A percentile compares a stretch with the other conserved stretches of the same genome.
phyloP scores from a whole-genome alignment of 2,888 invertebrate genomes.

The Dichetophora obliterata region DNA sequence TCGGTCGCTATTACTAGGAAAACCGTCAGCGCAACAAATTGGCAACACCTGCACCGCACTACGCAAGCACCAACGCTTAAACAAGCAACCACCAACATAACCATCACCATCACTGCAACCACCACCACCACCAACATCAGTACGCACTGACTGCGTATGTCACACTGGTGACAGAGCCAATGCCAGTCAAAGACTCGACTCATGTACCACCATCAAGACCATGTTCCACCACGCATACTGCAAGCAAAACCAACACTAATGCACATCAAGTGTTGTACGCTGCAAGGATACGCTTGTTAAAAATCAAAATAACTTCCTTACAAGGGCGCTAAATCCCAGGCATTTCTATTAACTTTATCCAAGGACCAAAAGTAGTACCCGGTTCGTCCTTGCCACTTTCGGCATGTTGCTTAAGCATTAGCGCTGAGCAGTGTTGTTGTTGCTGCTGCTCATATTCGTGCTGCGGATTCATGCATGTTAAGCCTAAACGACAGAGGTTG shows the following conservation, averaged over 20 bases:
- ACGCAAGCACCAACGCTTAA: slow-evolving; percentile 26
- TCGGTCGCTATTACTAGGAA: background rate
- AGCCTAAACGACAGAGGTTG: background rate
- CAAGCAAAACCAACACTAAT: slow-evolving; percentile 30
- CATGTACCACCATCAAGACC: background rate
- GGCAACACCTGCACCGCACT: slow-evolving; percentile 44
- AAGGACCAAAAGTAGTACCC: slow-evolving; percentile 1
- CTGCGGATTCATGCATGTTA: slow-evolving; percentile 16
- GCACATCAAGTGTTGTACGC: slow-evolving; percentile 9
- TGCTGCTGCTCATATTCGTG: background rate
- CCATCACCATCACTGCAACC: slow-evolving; percentile 18
- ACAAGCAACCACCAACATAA: slow-evolving; percentile 35
- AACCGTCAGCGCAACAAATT: slow-evolving; percentile 20
- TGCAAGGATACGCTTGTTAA: slow-evolving; percentile 21
- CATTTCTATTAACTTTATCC: slow-evolving; percentile 65
- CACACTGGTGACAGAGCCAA: too few species aligned
- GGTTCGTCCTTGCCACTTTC: background rate
- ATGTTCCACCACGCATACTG: slow-evolving; percentile 9
- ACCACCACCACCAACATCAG: background rate
- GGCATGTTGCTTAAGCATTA: background rate
- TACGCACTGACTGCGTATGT: background rate
- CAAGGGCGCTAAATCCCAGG: slow-evolving; percentile 58
- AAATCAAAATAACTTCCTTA: slow-evolving; percentile 35
- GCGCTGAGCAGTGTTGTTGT: background rate
- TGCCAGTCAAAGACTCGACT: too few species aligned